Evolutionary conservation across 2,113 vertebrate genomes (phyloP).

Genomic region (Fregetta grallaria): DNA sequence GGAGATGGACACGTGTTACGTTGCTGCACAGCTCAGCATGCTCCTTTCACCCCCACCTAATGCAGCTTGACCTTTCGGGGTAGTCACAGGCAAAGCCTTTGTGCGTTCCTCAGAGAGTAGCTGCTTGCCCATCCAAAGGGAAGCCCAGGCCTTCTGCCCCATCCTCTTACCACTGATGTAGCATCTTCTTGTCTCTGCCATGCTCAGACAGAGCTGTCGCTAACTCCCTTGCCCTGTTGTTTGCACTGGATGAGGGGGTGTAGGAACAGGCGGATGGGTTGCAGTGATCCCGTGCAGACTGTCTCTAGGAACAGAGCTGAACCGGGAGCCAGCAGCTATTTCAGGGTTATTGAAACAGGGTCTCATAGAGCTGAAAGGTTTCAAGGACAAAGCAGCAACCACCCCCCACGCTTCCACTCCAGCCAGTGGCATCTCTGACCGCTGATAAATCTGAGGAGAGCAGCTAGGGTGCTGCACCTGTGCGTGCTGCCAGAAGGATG

Average conservation of each 20-base stretch:
- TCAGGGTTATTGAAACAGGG: background rate
- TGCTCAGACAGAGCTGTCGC: background rate
- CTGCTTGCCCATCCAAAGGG: background rate
- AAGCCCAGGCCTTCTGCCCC: background rate
- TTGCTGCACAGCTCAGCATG: background rate
- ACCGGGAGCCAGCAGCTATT: background rate
- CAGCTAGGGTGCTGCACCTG: background rate
- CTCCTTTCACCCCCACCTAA: background rate
- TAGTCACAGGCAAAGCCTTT: background rate
- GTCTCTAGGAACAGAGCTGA: background rate
- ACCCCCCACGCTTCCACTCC: fast-evolving
- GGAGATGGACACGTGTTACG: background rate
- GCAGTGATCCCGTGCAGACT: background rate
- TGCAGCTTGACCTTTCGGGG: background rate
- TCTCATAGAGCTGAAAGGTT: background rate
- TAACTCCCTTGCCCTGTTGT: background rate
- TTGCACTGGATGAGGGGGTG: fast-evolving
- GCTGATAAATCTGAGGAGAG: background rate
- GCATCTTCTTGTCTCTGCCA: background rate
- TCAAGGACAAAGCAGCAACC: background rate
- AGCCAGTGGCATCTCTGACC: background rate
- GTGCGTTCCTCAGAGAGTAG: background rate
- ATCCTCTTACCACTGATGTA: background rate
- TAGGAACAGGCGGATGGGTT: background rate
- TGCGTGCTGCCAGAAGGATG: background rate